A percentile compares a stretch with the other conserved stretches of the same genome.
Evolutionary conservation across 2,113 vertebrate species (phyloP).

Genomic region (Calypte anna): DNA sequence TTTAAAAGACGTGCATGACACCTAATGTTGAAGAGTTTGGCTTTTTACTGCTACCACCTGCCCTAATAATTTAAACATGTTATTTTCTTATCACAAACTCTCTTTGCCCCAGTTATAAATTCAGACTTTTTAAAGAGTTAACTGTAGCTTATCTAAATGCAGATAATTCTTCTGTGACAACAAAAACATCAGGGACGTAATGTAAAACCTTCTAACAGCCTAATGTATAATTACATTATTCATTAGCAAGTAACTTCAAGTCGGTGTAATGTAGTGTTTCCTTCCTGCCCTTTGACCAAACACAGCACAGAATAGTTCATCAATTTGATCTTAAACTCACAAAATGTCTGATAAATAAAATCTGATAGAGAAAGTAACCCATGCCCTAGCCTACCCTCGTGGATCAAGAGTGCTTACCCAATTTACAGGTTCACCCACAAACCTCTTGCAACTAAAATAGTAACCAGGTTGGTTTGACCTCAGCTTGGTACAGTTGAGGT

Average conservation of each 20-base stretch:
- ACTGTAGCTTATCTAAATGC: neutral
- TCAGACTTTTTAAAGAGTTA: neutral
- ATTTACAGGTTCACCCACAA: neutral
- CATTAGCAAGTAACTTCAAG: slow-evolving; percentile 42
- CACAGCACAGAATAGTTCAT: slow-evolving; percentile 3
- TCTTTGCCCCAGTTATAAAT: neutral
- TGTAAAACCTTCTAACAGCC: slow-evolving; percentile 12
- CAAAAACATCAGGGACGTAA: slow-evolving; percentile 20
- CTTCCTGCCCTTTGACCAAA: slow-evolving; percentile 15
- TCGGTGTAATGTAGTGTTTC: slow-evolving; percentile 30
- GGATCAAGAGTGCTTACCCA: neutral
- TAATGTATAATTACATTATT: slow-evolving; percentile 29
- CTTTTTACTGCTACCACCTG: neutral
- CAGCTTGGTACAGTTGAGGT: neutral
- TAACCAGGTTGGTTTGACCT: neutral
- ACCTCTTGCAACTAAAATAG: neutral
- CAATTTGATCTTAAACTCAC: neutral
- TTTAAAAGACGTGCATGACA: neutral
- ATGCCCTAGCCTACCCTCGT: neutral
- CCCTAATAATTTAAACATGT: neutral
- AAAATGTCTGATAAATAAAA: neutral
- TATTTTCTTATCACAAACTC: neutral
- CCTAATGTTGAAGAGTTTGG: neutral
- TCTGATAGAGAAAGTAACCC: neutral
- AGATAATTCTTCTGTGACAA: slow-evolving; percentile 11